A percentile compares a stretch with the other conserved stretches of the same genome.
Conservation (phyloP, 1,140 invertebrate genomes). For the Drosophila yakuba region DNA sequence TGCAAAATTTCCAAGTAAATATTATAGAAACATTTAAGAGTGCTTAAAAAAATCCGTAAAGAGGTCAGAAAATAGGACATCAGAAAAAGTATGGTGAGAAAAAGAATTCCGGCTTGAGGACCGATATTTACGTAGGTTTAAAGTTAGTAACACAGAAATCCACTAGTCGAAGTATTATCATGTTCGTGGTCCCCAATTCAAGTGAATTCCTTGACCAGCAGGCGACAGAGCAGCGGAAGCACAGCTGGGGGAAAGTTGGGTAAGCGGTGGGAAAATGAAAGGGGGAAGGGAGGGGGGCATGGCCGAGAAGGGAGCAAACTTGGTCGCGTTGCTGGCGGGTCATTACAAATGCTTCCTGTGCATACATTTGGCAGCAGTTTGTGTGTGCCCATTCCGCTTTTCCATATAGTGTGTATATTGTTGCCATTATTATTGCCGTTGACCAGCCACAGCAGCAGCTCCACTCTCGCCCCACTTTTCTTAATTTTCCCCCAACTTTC, state of each 20-base stretch:
- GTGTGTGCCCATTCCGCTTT: slow-evolving; percentile 5
- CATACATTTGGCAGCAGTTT: slow-evolving; percentile 76
- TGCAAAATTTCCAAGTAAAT: neutral
- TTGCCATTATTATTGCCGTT: slow-evolving; percentile 64
- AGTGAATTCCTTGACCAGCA: slow-evolving; percentile 37
- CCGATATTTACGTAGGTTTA: no score
- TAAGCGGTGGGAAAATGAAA: slow-evolving; percentile 10
- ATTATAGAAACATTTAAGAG: no score
- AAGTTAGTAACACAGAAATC: no score
- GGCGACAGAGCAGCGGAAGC: slow-evolving; percentile 23
- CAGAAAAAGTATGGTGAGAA: no score
- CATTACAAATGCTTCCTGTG: slow-evolving; percentile 80
- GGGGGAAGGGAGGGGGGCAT: neutral
- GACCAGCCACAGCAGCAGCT: slow-evolving; percentile 46
- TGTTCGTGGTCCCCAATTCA: slow-evolving; percentile 8
- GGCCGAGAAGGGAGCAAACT: slow-evolving; percentile 3
- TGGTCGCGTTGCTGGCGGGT: slow-evolving; percentile 39
- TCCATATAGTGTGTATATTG: slow-evolving; percentile 29
- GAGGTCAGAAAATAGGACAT: neutral
- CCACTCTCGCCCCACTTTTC: neutral
- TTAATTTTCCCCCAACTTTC: neutral
- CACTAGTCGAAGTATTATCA: neutral
- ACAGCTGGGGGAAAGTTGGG: slow-evolving; percentile 25
- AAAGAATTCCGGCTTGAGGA: no score
- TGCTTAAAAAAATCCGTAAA: neutral